Percentiles rank a stretch among this genome's conserved stretches.
These are phyloP conservation scores for Drosophila repletoides DNA, from an alignment of 1,140 invertebrate genomes.

Conservation along the genomic window DNA sequence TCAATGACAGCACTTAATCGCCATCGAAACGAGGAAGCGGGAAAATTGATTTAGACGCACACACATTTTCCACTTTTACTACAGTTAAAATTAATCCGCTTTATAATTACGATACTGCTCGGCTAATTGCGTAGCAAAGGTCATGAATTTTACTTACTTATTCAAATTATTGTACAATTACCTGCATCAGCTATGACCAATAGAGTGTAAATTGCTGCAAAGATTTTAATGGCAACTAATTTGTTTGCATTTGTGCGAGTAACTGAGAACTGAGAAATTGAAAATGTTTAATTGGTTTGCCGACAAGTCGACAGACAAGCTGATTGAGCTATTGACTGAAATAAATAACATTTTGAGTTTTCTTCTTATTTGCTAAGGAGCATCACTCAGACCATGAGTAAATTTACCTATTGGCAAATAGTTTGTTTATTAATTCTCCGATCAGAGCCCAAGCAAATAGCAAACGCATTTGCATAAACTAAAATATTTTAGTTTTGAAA, in stretches of 20 bases:
- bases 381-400: too few species aligned
- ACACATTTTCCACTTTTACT: constrained; percentile 10
- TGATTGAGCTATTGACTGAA: too few species aligned
- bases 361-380: too few species aligned
- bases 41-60: not conserved
- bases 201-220: constrained; percentile 21
- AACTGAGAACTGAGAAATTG: not conserved
- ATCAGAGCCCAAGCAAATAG: too few species aligned
- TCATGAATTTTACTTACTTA: constrained; percentile 23
- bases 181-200: constrained; percentile 1
- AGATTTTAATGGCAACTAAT: not conserved
- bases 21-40: not conserved
- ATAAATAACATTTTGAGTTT: too few species aligned
- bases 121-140: constrained; percentile 45
- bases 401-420: too few species aligned
- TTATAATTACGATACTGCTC: constrained; percentile 34
- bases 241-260: not conserved
- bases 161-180: too few species aligned
- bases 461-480: too few species aligned
- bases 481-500: too few species aligned
- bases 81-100: constrained; percentile 10
- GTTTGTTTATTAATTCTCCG: too few species aligned
- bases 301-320: not conserved
- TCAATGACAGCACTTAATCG: constrained; percentile 9
- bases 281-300: not conserved